Evolutionary conservation across 30 jellyfish, hydroid and myxozoan species (phyloP), one percentile per base, ranked within the genome.

Genomic region (Euphysa ruthae): DNA sequence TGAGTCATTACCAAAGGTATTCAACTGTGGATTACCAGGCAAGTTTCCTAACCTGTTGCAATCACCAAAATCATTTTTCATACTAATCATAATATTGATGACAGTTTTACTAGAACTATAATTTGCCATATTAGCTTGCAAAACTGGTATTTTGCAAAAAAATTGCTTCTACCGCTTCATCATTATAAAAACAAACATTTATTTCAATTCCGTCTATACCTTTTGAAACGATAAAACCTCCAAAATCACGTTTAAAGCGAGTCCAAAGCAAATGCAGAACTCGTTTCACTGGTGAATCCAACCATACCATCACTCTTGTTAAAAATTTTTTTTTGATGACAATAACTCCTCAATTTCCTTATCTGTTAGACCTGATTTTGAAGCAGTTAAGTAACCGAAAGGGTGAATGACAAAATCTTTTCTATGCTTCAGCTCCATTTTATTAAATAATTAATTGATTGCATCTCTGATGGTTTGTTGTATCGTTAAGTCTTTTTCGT

Each of bases 261-360:
- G 51, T 69, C 82, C 82, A 69, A 16, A 69, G 26, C 79, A 69
- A 69, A 15, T 65, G 61, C 1, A 79, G 82, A 15, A 22, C 33
- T 4, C 82, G 82, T 15, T 50, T 49, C 14, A 44, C 22, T 19
- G 82, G 82, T 28, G 81, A 79, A 21, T 51, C 58, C 58, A 24
- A 54, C 5, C 24, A 35, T 20, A 1, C 80, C 19, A 0, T n/a
- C 4, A 55, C 82, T n/a, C 30, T 30, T 22, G 51, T 52, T 32
- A 69, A 69, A 24, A 49, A 3, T 15, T n/a, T 30, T 69, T 52
- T 32, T 69, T 79, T 29, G 55, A 52, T 14, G 82, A 69, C 79
- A 69, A 57, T 6, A 69, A 49, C 22, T 69, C 82, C 38, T 51
- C 81, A 12, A 69, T 14, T 51, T 69, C 82, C 18, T 21, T 32